These are phyloP conservation scores for Oplegnathus fasciatus DNA, from an alignment of 2,113 vertebrate genomes.

Conservation along the genomic window DNA sequence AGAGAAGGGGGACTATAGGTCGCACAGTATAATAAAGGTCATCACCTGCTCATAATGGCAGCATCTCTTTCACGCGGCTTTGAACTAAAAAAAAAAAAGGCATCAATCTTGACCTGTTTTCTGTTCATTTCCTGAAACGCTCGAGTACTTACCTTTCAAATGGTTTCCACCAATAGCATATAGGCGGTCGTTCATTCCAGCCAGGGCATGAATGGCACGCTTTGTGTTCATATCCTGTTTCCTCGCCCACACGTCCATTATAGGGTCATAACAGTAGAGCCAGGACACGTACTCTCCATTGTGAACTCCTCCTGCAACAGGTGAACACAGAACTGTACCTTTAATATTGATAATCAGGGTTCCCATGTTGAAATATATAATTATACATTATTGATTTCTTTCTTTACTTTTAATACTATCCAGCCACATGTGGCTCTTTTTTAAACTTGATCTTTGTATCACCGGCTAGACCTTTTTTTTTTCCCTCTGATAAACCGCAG, in stretches of 20 bases:
- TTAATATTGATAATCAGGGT: slow-evolving; percentile 10
- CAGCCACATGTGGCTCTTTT: not conserved
- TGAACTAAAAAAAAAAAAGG: not conserved
- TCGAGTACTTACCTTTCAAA: slow-evolving; percentile 92
- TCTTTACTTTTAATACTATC: not conserved
- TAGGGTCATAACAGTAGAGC: slow-evolving; percentile 98
- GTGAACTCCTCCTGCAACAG: slow-evolving; percentile 94
- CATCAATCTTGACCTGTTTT: slow-evolving; percentile 39
- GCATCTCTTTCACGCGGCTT: slow-evolving; percentile 37
- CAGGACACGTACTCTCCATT: slow-evolving; percentile 99
- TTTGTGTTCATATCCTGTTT: slow-evolving; percentile 99
- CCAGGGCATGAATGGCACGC: slow-evolving; percentile 95
- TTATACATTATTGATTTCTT: not conserved
- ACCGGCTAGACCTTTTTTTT: not conserved
- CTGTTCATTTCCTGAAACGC: slow-evolving; percentile 32
- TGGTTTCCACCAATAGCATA: slow-evolving; percentile 99
- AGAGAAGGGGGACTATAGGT: slow-evolving; percentile 9
- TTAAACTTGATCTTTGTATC: not conserved
- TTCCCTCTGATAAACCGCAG: not conserved
- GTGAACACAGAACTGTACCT: slow-evolving; percentile 18
- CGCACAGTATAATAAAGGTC: slow-evolving; percentile 18
- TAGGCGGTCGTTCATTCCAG: slow-evolving; percentile 97
- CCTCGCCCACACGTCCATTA: slow-evolving; percentile 99
- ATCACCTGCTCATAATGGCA: slow-evolving; percentile 9
- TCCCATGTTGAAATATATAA: not conserved